Evolutionary conservation across 2,797 vertebrate species (phyloP).

Genomic region (Neosilurus mollespiculum): DNA sequence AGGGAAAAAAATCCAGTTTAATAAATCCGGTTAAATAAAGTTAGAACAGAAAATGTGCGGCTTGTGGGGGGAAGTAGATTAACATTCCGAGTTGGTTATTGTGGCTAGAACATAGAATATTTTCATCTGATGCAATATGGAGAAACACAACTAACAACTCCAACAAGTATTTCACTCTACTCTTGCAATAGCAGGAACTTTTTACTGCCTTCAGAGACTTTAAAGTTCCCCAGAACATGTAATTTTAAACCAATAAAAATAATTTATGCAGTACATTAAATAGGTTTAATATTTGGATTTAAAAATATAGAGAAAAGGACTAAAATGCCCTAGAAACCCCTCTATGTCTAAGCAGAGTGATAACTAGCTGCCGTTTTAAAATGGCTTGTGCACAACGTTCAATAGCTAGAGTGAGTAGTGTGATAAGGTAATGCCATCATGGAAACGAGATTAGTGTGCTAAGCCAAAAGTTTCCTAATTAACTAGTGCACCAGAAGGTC

Average conservation of each 20-base stretch:
- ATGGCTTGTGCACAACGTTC: neutral
- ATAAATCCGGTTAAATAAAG: conserved; percentile 24
- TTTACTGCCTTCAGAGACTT: neutral
- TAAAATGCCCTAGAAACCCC: neutral
- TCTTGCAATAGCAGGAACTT: conserved; percentile 63
- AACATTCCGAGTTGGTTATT: conserved; percentile 37
- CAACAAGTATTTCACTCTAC: conserved; percentile 63
- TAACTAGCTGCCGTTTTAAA: neutral
- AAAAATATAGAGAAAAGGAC: neutral
- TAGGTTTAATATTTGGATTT: neutral
- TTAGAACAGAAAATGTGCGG: neutral
- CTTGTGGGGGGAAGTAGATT: conserved; percentile 36
- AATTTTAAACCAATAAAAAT: conserved; percentile 18
- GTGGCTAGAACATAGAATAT: conserved; percentile 24
- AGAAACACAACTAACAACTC: conserved; percentile 26
- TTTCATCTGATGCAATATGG: conserved; percentile 33
- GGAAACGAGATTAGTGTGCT: neutral
- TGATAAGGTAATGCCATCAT: neutral
- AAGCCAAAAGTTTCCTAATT: neutral
- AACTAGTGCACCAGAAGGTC: too few species aligned
- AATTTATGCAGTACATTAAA: conserved; percentile 15
- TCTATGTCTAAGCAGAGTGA: neutral
- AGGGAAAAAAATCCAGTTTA: conserved; percentile 5
- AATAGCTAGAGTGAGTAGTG: neutral
- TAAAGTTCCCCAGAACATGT: neutral